These are phyloP conservation scores for Neodiprion lecontei DNA, from an alignment of 1,140 invertebrate species.

Conservation along the genomic window DNA sequence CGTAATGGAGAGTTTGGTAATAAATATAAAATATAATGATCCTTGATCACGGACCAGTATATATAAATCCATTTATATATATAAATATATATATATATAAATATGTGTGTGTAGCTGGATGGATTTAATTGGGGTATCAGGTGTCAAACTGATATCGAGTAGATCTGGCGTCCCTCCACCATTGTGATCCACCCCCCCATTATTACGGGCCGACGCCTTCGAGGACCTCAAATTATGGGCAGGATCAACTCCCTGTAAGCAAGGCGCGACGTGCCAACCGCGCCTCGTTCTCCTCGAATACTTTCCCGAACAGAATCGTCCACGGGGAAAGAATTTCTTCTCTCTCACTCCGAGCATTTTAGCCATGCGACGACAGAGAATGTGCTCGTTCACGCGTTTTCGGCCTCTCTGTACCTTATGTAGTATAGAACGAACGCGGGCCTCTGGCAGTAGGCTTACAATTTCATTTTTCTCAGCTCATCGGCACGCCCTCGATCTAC, in stretches of 20 bases:
- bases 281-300: background rate
- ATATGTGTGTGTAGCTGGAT: no score
- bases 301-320: background rate
- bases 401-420: background rate
- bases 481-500: no score
- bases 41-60: no score
- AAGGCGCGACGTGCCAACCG: background rate
- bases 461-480: no score
- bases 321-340: background rate
- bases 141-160: slow-evolving; percentile 7
- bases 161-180: background rate
- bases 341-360: background rate
- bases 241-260: slow-evolving; percentile 2
- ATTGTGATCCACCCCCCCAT: slow-evolving; percentile 1
- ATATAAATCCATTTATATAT: no score
- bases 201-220: slow-evolving; percentile 4
- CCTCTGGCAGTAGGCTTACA: no score
- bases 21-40: no score
- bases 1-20: no score
- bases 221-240: slow-evolving; percentile 6
- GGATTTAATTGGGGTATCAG: slow-evolving; percentile 2
- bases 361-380: background rate
- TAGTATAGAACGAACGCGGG: no score
- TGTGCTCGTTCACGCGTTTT: slow-evolving; percentile 7
- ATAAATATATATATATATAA: no score